Percentiles rank a stretch among this genome's conserved stretches.
Evolutionary conservation across 1,140 invertebrate genomes (phyloP).

Genomic region (Triops longicaudatus): DNA sequence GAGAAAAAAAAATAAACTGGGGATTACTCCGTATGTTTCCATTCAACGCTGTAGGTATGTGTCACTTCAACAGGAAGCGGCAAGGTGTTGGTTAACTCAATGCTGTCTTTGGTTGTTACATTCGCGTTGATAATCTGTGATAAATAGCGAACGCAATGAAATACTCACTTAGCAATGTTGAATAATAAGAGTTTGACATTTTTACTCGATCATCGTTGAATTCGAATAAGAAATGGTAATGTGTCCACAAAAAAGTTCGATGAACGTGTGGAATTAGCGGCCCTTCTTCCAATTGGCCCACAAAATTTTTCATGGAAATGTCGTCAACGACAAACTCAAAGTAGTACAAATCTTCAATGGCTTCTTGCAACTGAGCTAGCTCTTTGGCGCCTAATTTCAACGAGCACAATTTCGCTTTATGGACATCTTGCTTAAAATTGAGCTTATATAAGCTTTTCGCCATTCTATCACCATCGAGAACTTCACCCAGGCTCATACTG

Average conservation of each 20-base stretch:
- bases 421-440: constrained; percentile 39
- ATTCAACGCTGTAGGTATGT: constrained; percentile 46
- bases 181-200: neutral
- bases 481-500: constrained; percentile 46
- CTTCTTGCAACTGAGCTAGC: constrained; percentile 40
- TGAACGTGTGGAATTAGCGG: constrained; percentile 47
- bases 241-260: constrained; percentile 45
- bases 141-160: neutral
- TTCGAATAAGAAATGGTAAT: constrained; percentile 45
- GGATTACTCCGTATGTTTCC: constrained; percentile 41
- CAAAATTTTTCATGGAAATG: constrained; percentile 45
- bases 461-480: constrained; percentile 49
- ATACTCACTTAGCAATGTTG: neutral
- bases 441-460: constrained; percentile 46
- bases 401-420: constrained; percentile 42
- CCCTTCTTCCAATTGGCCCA: constrained; percentile 47
- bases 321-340: constrained; percentile 50
- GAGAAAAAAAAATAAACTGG: neutral
- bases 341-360: constrained; percentile 49
- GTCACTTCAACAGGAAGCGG: constrained; percentile 36
- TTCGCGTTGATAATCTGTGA: constrained; percentile 45
- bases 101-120: constrained; percentile 42
- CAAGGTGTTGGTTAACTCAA: constrained; percentile 37
- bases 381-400: constrained; percentile 39
- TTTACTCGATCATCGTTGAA: constrained; percentile 44